A percentile compares a stretch with the other conserved stretches of the same genome.
Evolutionary conservation across 2,113 vertebrate genomes (phyloP).

Genomic region (Anolis carolinensis): DNA sequence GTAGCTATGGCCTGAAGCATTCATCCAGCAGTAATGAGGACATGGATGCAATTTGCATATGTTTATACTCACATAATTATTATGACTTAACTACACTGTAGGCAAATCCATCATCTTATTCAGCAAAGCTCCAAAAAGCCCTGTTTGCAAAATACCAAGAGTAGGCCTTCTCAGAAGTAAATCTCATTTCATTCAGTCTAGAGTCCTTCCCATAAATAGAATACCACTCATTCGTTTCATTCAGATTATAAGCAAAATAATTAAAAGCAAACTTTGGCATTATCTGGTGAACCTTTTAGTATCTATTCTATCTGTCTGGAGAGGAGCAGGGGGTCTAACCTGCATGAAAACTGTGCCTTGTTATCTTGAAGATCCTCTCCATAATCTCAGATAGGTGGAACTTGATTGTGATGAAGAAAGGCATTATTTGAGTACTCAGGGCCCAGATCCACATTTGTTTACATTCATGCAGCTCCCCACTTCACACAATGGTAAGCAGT

Average conservation of each 20-base stretch:
- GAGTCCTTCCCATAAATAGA: background rate
- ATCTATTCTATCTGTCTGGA: no score
- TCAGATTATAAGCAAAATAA: no score
- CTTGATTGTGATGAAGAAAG: background rate
- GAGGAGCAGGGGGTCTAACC: background rate
- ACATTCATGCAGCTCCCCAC: background rate
- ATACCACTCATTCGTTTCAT: no score
- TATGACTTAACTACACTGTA: constrained; percentile 30
- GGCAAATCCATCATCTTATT: constrained; percentile 12
- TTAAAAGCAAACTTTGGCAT: no score
- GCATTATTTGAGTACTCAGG: background rate
- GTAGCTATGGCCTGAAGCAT: constrained; percentile 21
- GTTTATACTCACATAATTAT: constrained; percentile 21
- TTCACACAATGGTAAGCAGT: background rate
- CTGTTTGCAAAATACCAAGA: background rate
- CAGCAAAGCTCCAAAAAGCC: constrained; percentile 5
- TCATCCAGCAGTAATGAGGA: constrained; percentile 23
- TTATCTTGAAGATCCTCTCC: background rate
- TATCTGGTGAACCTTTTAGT: no score
- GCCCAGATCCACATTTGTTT: background rate
- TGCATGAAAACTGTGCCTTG: background rate
- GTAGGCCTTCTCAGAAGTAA: background rate
- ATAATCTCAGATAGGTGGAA: background rate
- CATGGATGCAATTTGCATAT: constrained; percentile 23
- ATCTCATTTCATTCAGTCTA: background rate